Evolutionary conservation across 2,888 invertebrate species (phyloP), one percentile per base, ranked within the genome.

Genomic region (Caenorhabditis sp.): DNA sequence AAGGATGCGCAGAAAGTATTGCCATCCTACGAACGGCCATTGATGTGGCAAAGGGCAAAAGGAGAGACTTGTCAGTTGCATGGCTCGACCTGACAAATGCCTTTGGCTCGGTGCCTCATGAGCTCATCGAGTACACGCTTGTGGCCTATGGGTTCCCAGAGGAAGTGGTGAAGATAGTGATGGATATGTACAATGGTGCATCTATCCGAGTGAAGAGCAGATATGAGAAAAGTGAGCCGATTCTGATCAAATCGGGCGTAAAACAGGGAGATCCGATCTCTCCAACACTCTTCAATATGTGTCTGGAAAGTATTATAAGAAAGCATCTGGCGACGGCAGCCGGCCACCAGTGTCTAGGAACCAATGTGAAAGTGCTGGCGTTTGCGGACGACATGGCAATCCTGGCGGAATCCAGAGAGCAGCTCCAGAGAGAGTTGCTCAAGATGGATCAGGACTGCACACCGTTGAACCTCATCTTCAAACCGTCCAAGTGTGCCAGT

Each of bases 181-280:
- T 3, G 2, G 46, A 46, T 13, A 46, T 46, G 46, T 46, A 46
- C 27, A 26, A n/a, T 2, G 46, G 27, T 7, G 46, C 46, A 9
- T 5, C 46, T 11, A 46, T 46, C 15, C 46, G 26, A 8, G 46
- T 46, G 2, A 46, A 46, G 15, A 46, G 1, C 1, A 1, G 15
- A 7, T 27, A n/a, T n/a, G 46, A 46, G 13, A 56, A 37, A 26
- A 37, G 15, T 9, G 27, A 56, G 15, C 3, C 7, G 17, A 86
- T 68, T 71, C 15, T 55, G 63, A 20, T 84, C 55, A 73, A 48
- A 0, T 77, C 84, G 43, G 82, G 89, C 1, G 88, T 90, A 2
- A 82, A 85, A 1, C 89, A 89, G 77, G 89, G 89, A 1, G 86
- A 86, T 62, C 89, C 90, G 1, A 63, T 89, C 0, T 89, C 87